A percentile compares a stretch with the other conserved stretches of the same genome.
Conservation (phyloP, 2,888 invertebrate species). For the Pachliopta kotzebuea region DNA sequence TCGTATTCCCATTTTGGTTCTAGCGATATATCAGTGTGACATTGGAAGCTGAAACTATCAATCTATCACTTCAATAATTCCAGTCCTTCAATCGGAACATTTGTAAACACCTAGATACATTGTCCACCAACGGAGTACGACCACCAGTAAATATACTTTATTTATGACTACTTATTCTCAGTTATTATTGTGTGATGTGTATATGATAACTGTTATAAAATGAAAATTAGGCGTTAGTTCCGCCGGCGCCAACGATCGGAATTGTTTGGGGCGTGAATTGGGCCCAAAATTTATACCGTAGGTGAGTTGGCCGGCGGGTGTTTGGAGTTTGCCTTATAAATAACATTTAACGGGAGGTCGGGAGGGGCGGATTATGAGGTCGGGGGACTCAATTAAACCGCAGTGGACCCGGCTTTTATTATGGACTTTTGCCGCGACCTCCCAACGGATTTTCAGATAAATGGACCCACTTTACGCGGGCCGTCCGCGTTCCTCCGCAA, state of each 20-base stretch:
- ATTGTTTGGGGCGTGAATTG: slow-evolving; percentile 46
- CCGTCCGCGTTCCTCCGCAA: slow-evolving; percentile 50
- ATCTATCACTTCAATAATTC: no score
- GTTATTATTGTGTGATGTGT: no score
- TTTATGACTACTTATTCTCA: no score
- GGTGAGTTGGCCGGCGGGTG: slow-evolving; percentile 41
- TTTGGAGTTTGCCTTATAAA: slow-evolving; percentile 72
- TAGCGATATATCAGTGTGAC: no score
- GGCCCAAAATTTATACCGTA: slow-evolving; percentile 61
- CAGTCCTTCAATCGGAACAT: no score
- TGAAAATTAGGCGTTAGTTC: no score
- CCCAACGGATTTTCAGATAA: slow-evolving; percentile 73
- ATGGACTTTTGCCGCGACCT: slow-evolving; percentile 75
- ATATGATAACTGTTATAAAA: no score
- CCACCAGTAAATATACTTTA: no score
- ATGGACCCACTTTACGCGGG: slow-evolving; percentile 67
- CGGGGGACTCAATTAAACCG: slow-evolving; percentile 79
- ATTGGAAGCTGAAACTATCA: no score
- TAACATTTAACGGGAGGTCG: slow-evolving; percentile 74
- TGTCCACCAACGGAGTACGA: no score
- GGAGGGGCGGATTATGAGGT: slow-evolving; percentile 74
- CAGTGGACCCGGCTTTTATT: slow-evolving; percentile 74
- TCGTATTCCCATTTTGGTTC: no score
- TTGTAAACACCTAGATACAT: no score
- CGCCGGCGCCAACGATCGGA: slow-evolving; percentile 38